Percentiles rank a stretch among this genome's conserved stretches.
These are phyloP conservation scores for Hydroisotoma schaefferi DNA, from an alignment of 2,888 invertebrate species.

Conservation along the genomic window DNA sequence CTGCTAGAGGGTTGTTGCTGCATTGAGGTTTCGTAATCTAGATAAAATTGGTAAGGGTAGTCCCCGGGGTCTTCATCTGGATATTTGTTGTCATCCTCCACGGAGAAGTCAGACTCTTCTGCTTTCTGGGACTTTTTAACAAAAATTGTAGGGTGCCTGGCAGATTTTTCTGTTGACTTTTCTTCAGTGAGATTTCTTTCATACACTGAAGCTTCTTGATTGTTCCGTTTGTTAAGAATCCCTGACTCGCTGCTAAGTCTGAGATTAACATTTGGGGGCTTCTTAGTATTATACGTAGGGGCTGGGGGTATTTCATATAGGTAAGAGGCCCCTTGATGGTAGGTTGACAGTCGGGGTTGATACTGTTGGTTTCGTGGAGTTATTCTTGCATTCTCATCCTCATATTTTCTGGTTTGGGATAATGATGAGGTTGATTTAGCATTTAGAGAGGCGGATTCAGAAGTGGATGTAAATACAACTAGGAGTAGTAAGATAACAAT, in stretches of 20 bases:
- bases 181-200: too few species aligned
- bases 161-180: too few species aligned
- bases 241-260: slow-evolving; percentile 32
- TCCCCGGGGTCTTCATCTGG: slow-evolving; percentile 6
- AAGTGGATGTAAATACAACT: slow-evolving; percentile 10
- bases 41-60: slow-evolving; percentile 11
- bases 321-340: not conserved
- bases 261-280: slow-evolving; percentile 12
- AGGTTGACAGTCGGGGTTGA: not conserved
- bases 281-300: not conserved
- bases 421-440: slow-evolving; percentile 11
- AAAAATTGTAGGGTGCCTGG: too few species aligned
- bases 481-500: slow-evolving; percentile 17
- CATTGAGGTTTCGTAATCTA: slow-evolving; percentile 3
- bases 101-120: not conserved
- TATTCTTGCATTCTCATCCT: not conserved
- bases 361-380: not conserved
- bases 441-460: slow-evolving; percentile 23
- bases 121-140: slow-evolving; percentile 30
- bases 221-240: slow-evolving; percentile 15
- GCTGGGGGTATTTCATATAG: slow-evolving; percentile 9
- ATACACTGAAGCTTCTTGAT: too few species aligned
- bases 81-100: not conserved
- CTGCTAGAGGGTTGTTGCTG: not conserved
- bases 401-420: not conserved